Conservation (phyloP, 1,140 invertebrate genomes). For the Drosophila tristis region DNA sequence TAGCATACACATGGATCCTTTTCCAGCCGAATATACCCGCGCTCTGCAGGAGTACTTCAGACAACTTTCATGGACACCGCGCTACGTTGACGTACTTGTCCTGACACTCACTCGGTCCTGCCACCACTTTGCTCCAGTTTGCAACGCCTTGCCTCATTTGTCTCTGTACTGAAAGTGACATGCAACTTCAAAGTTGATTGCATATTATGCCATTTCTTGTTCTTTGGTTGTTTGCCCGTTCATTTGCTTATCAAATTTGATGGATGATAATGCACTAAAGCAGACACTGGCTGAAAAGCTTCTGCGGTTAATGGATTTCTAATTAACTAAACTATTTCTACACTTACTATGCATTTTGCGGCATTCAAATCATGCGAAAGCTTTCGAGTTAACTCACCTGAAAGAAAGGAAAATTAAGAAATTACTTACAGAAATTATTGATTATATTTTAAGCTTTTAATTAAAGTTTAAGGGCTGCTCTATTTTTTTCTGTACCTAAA, state of each 20-base stretch:
- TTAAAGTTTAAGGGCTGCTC: background rate
- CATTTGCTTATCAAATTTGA: conserved; percentile 53
- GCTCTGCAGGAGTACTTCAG: conserved; percentile 7
- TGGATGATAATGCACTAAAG: conserved; percentile 54
- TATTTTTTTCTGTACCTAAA: no score
- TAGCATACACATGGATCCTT: background rate
- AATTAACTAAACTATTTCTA: conserved; percentile 45
- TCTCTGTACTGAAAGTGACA: conserved; percentile 58
- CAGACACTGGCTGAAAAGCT: conserved; percentile 31
- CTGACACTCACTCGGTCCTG: conserved; percentile 9
- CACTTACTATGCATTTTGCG: conserved; percentile 22
- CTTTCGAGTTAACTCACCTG: conserved; percentile 15
- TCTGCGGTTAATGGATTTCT: conserved; percentile 50
- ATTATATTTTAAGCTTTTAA: conserved; percentile 11
- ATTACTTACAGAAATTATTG: conserved; percentile 8
- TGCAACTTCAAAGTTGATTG: conserved; percentile 67
- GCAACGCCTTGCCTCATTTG: conserved; percentile 54
- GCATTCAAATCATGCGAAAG: conserved; percentile 12
- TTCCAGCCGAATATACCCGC: conserved; percentile 4
- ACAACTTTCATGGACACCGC: conserved; percentile 54
- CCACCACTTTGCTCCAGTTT: conserved; percentile 16
- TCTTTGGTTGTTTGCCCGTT: conserved; percentile 16
- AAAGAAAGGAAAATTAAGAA: background rate
- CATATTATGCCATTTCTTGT: conserved; percentile 13
- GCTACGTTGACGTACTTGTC: conserved; percentile 51